Evolutionary conservation across 2,888 invertebrate genomes (phyloP), one percentile per base, ranked within the genome.

Genomic region (Caenorhabditis sinica): DNA sequence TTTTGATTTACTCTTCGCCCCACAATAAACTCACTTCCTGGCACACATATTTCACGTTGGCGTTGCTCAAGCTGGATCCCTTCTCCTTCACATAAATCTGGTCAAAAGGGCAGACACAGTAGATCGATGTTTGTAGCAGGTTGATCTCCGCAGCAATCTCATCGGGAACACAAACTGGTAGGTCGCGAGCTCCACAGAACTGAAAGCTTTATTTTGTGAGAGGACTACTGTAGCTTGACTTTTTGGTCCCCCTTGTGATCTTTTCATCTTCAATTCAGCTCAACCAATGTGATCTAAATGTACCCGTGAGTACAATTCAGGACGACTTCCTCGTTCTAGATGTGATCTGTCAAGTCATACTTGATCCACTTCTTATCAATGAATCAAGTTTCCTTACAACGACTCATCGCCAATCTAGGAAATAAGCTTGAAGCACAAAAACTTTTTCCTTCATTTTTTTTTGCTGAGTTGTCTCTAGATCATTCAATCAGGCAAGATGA

Each of bases 61-160:
- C 60, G 5, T 53, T 61, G 49, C 20, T 49, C 20, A 49, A 8
- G 0, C 36, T 23, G 3, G 23, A 20, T 8, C 36, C 63, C 17
- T 36, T 71, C 28, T 76, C 76, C 25, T 85, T 80, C 1, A 77
- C 45, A 28, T 82, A 79, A 15, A 72, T 71, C 25, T 75, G 28
- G 30, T 79, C 61, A 2, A 69, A 30, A 0, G 84, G 73, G 63
- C 89, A 89, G 6, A 82, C 58, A 51, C 89, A 89, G 65, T 83
- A 86, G 15, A 89, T 74, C 6, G 87, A 83, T 9, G 88, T 89
- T 68, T 88, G 87, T 0, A 89, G 63, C 0, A 66, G 69, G n/a
- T 77, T 56, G 28, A 89, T 80, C n/a, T 84, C 84, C 2, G 82
- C 83, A n/a, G 89, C 85, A 4, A 80, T 74, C 51, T 89, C 81